These are phyloP conservation scores for Gobionotothen gibberifrons DNA, from an alignment of 2,797 vertebrate genomes.

Conservation along the genomic window DNA sequence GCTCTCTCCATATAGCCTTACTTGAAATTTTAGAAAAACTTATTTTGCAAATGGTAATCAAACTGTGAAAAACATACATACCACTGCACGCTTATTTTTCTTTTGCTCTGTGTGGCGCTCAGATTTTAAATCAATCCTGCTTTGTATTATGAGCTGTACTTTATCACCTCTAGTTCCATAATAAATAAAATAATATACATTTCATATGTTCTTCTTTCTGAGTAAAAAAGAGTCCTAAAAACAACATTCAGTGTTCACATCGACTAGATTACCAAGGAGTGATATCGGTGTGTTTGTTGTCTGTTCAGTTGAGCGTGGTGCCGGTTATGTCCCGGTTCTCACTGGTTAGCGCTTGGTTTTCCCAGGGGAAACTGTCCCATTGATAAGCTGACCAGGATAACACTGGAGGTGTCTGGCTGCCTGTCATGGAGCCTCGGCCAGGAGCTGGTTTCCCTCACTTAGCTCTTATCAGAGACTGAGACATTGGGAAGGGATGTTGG, in stretches of 20 bases:
- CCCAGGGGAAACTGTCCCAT: constrained; percentile 52
- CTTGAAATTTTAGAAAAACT: no score
- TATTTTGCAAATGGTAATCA: no score
- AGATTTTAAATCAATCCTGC: no score
- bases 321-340: constrained; percentile 21
- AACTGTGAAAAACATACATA: no score
- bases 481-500: constrained; percentile 7
- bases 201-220: no score
- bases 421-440: constrained; percentile 51
- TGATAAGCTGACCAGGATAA: constrained; percentile 75
- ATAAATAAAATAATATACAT: no score
- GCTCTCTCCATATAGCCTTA: not conserved
- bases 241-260: not conserved
- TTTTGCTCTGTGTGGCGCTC: no score
- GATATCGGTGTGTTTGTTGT: not conserved
- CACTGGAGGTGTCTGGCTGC: constrained; percentile 70
- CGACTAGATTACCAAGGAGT: not conserved
- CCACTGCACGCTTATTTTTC: no score
- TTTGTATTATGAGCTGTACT: no score
- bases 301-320: not conserved
- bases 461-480: constrained; percentile 63
- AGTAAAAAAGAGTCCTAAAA: not conserved
- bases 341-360: constrained; percentile 49
- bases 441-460: constrained; percentile 71
- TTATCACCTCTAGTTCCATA: no score